Conservation (phyloP, 35 echinoderm and acorn worm species). For the Lytechinus variegatus region DNA sequence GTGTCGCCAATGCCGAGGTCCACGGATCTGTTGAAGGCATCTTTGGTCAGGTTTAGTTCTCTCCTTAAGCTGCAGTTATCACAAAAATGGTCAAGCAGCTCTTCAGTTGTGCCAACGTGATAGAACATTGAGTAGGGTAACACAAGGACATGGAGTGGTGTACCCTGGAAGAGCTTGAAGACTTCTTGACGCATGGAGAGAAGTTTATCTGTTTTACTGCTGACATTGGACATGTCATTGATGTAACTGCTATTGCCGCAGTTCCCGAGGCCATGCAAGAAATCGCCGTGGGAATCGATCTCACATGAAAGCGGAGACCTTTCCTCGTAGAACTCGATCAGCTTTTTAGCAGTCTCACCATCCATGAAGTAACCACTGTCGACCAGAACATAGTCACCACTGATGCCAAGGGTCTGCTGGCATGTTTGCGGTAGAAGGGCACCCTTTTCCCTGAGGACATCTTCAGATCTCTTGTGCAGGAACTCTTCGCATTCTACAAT, state of each 20-base stretch:
- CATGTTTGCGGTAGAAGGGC: conserved; percentile 57
- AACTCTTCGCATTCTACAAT: conserved; percentile 77
- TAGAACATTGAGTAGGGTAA: conserved; percentile 86
- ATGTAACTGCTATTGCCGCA: conserved; percentile 71
- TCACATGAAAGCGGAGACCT: conserved; percentile 80
- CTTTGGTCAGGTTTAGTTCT: conserved; percentile 54
- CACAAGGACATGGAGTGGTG: conserved; percentile 71
- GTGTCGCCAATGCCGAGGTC: too few species aligned
- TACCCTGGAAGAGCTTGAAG: conserved; percentile 75
- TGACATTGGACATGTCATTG: conserved; percentile 75
- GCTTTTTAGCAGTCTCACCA: conserved; percentile 65
- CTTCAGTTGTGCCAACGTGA: conserved; percentile 88
- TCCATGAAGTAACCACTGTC: conserved; percentile 93
- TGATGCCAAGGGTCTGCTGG: conserved; percentile 1
- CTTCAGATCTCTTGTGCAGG: conserved; percentile 78
- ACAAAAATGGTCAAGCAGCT: conserved; percentile 86
- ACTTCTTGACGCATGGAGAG: conserved; percentile 74
- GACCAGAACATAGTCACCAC: conserved; percentile 70
- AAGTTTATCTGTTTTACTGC: conserved; percentile 57
- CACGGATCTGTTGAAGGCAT: conserved; percentile 66
- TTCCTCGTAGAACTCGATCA: conserved; percentile 67
- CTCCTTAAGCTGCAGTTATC: conserved; percentile 51
- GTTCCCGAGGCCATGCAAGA: conserved; percentile 86
- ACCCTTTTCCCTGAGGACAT: conserved; percentile 63
- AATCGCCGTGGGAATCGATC: conserved; percentile 91